Base-by-base conservation (phyloP, 2,888 invertebrate species). In the Diplazon laetatorius region DNA sequence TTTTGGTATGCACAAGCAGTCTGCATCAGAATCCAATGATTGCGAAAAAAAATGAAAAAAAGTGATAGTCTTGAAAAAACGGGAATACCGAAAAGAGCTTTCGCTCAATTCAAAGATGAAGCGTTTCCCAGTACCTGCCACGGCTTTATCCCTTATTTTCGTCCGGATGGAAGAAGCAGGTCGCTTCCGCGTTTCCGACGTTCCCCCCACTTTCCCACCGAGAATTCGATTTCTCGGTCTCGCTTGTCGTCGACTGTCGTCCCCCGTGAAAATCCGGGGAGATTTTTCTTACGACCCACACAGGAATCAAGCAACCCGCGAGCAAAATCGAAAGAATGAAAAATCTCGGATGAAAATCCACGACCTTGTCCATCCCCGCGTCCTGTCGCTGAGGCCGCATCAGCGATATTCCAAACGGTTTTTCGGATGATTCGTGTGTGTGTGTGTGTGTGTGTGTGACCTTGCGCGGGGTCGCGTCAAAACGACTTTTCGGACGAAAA, bases 311-410 rank as follows among this genome's bases (percentile, higher is more conserved):
- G 68, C 62, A 37, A 75, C 80, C 75, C 76, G 74, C 82, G 74
- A 82, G 80, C 72, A 80, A 81, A 83, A 83, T 80, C 78, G 68
- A 70, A 81, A 81, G 83, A 83, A 82, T 80, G 82, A 80, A 78
- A 81, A 81, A 82, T 83, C 81, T 76, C 37, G 62, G 82, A 82
- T 83, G 82, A 81, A 76, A 69, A 52, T 65, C 75, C 22, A 63
- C 37, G 82, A 85, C 79, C 82, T 78, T 78, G 81, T 77, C 71
- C 76, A 59, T 77, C 25, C 9, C 46, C 22, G 25, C 37, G 37
- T 62, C 37, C 18, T 14, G n/a, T 5, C 30, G 16, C 18, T 25
- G 16, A 8, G 22, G 16, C n/a, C n/a, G n/a, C n/a, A n/a, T n/a
- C 25, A 10, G 66, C 44, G 35, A 35, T 16, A 8, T 39, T 39